phyloP scores from a whole-genome alignment of 1,140 invertebrate genomes.

The Diorhabda carinulata region DNA sequence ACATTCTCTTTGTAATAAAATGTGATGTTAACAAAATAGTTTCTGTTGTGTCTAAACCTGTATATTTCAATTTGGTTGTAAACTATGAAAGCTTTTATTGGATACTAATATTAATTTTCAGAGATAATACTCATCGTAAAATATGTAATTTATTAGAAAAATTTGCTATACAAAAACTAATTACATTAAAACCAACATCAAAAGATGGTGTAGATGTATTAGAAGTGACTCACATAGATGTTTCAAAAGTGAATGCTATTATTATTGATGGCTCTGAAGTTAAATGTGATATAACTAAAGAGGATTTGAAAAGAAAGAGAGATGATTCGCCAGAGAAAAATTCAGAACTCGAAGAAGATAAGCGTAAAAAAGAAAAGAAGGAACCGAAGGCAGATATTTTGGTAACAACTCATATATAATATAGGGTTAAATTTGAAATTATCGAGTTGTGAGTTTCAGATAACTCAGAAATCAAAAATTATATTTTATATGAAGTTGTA shows the following conservation, averaged over 20 bases:
- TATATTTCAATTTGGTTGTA: too few relatives aligned
- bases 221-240: slow-evolving; percentile 67
- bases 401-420: slow-evolving; percentile 46
- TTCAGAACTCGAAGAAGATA: slow-evolving; percentile 40
- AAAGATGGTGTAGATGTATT: slow-evolving; percentile 57
- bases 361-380: slow-evolving; percentile 47
- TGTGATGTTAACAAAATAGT: too few relatives aligned
- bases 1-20: too few relatives aligned
- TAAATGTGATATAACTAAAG: slow-evolving; percentile 42
- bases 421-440: too few relatives aligned
- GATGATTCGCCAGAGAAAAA: slow-evolving; percentile 37
- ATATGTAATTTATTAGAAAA: slow-evolving; percentile 80
- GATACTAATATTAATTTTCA: background rate
- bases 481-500: too few relatives aligned
- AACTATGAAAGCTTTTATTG: too few relatives aligned
- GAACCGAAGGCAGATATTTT: slow-evolving; percentile 59
- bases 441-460: too few relatives aligned
- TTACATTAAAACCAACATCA: slow-evolving; percentile 63
- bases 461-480: too few relatives aligned
- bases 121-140: slow-evolving; percentile 58
- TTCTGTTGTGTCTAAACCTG: too few relatives aligned
- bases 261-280: slow-evolving; percentile 54
- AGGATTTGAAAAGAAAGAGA: slow-evolving; percentile 50
- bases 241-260: slow-evolving; percentile 66
- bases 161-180: slow-evolving; percentile 81